Percentiles rank a stretch among this genome's conserved stretches.
phyloP scores from a whole-genome alignment of 2,888 invertebrate species.

The Pollenia griseotomentosa region DNA sequence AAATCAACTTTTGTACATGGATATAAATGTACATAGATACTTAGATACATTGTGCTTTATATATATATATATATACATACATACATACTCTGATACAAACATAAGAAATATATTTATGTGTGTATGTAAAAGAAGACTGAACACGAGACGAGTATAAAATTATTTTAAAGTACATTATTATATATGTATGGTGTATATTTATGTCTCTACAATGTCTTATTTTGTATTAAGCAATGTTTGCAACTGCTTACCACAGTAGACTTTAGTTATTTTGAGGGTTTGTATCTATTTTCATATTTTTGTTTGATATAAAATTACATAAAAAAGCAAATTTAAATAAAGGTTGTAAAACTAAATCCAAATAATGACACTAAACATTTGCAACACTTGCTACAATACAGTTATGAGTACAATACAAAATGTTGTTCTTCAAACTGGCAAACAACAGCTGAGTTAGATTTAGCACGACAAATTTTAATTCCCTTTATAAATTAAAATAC shows the following conservation, averaged over 20 bases:
- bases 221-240: not conserved
- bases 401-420: slow-evolving; percentile 34
- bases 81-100: not conserved
- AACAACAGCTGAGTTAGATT: slow-evolving; percentile 81
- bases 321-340: slow-evolving; percentile 30
- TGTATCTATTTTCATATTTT: slow-evolving; percentile 33
- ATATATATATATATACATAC: not conserved
- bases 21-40: slow-evolving; percentile 8
- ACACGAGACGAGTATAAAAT: slow-evolving; percentile 55
- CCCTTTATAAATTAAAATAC: not conserved
- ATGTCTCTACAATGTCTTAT: not conserved
- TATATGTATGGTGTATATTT: not conserved
- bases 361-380: slow-evolving; percentile 76
- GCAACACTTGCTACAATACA: slow-evolving; percentile 66
- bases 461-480: not conserved
- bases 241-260: slow-evolving; percentile 24
- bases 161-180: slow-evolving; percentile 63
- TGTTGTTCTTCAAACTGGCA: slow-evolving; percentile 6
- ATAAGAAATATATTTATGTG: not conserved
- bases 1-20: not conserved
- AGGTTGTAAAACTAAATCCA: slow-evolving; percentile 55
- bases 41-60: not conserved
- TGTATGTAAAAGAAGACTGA: slow-evolving; percentile 43
- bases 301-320: slow-evolving; percentile 5
- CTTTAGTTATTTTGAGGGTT: not conserved